These are phyloP conservation scores for Luscinia megarhynchos DNA, from an alignment of 2,797 vertebrate genomes.

Conservation along the genomic window DNA sequence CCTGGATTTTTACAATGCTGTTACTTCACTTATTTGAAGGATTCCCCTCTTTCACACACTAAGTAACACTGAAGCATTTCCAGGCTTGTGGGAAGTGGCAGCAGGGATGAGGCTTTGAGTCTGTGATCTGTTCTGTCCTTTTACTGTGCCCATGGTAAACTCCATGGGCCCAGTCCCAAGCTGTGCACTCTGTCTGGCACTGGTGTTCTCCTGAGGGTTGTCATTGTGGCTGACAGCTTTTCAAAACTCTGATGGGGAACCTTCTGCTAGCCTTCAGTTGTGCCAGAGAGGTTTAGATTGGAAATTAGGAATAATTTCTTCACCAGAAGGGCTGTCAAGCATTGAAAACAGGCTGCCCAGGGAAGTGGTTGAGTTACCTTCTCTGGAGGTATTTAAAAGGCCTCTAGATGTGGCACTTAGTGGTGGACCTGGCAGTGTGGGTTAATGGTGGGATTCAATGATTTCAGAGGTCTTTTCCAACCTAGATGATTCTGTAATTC, in stretches of 20 bases:
- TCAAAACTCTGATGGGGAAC: fast-evolving
- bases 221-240: not conserved
- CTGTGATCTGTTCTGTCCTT: not conserved
- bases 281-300: not conserved
- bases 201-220: not conserved
- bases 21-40: not conserved
- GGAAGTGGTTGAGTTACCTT: not conserved
- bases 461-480: not conserved
- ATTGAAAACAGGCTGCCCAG: not conserved
- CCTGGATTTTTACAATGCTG: not conserved
- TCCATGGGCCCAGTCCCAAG: not conserved
- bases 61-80: not conserved
- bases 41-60: not conserved
- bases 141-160: not conserved
- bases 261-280: not conserved
- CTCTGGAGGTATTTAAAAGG: not conserved
- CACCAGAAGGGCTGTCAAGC: not conserved
- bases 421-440: not conserved
- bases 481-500: not conserved
- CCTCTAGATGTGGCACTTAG: not conserved
- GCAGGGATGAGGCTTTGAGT: not conserved
- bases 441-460: not conserved
- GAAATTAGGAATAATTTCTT: not conserved
- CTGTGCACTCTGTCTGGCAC: not conserved
- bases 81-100: not conserved